Percentiles rank a stretch among this genome's conserved stretches.
phyloP scores from a whole-genome alignment of 2,888 invertebrate species.

The Scaptomyza cyrtandrae region DNA sequence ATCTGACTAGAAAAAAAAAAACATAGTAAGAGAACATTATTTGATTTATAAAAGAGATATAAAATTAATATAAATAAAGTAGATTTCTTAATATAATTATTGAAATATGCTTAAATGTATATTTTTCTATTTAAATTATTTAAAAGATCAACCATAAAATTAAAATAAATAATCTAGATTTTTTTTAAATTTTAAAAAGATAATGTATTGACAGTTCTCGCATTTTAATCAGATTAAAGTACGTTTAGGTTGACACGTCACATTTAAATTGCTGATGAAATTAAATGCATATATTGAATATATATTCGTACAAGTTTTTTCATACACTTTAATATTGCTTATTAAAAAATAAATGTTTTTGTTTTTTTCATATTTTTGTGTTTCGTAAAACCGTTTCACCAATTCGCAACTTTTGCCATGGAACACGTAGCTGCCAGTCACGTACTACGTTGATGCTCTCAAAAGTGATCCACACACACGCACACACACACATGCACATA shows the following conservation, averaged over 20 bases:
- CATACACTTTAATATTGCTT: constrained; percentile 38
- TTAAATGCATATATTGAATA: not conserved
- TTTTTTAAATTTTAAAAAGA: no score
- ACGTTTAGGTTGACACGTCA: not conserved
- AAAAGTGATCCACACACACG: constrained; percentile 10
- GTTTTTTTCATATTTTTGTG: constrained; percentile 1
- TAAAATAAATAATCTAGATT: no score
- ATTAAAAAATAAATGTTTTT: constrained; percentile 53
- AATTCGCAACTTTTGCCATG: constrained; percentile 41
- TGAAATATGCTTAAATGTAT: no score
- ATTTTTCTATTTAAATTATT: no score
- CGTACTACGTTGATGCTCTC: constrained; percentile 31
- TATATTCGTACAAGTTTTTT: not conserved
- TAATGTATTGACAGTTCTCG: not conserved
- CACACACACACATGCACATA: no score
- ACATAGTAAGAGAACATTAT: no score
- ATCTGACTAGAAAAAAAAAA: no score
- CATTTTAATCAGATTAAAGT: not conserved
- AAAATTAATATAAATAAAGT: no score
- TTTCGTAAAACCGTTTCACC: constrained; percentile 26
- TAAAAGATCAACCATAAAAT: no score
- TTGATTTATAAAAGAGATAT: no score
- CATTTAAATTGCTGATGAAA: constrained; percentile 23
- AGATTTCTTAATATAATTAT: no score
- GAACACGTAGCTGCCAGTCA: constrained; percentile 51